These are phyloP conservation scores for Sebastolobus altivelis DNA, from an alignment of 2,797 vertebrate species.

Conservation along the genomic window DNA sequence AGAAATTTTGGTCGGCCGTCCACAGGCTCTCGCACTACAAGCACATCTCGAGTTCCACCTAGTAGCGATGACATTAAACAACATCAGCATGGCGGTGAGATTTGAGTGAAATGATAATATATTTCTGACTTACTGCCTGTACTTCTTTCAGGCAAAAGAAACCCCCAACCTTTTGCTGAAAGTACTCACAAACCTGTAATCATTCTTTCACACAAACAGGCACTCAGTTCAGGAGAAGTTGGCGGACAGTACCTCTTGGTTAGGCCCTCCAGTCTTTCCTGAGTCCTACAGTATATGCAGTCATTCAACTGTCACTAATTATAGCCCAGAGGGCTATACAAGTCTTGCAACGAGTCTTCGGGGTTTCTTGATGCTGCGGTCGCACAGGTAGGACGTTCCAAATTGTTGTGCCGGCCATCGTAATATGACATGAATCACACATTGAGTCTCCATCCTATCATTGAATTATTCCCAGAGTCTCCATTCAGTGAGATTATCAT, in stretches of 20 bases:
- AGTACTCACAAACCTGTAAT: constrained; percentile 67
- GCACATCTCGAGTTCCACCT: background rate
- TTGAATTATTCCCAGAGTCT: background rate
- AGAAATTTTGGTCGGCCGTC: too few species aligned
- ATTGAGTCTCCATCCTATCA: background rate
- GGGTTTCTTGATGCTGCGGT: constrained; percentile 33
- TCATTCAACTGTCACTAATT: constrained; percentile 75
- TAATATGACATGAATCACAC: constrained; percentile 15
- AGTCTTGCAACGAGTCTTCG: constrained; percentile 38
- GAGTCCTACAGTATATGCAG: constrained; percentile 31
- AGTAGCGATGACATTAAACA: constrained; percentile 21
- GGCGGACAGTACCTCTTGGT: constrained; percentile 49
- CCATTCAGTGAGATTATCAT: background rate
- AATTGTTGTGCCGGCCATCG: constrained; percentile 11
- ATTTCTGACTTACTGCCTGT: constrained; percentile 25
- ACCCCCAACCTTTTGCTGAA: constrained; percentile 55
- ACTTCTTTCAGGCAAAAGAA: constrained; percentile 29
- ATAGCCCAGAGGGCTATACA: constrained; percentile 52
- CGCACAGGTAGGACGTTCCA: constrained; percentile 39
- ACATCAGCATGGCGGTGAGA: constrained; percentile 16
- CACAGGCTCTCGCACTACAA: background rate
- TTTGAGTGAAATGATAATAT: constrained; percentile 35
- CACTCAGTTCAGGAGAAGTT: constrained; percentile 53
- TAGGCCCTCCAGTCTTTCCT: constrained; percentile 51
- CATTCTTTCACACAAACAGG: constrained; percentile 63